These are phyloP conservation scores for Capitulum mitella DNA, from an alignment of 2,888 invertebrate species.

Conservation along the genomic window DNA sequence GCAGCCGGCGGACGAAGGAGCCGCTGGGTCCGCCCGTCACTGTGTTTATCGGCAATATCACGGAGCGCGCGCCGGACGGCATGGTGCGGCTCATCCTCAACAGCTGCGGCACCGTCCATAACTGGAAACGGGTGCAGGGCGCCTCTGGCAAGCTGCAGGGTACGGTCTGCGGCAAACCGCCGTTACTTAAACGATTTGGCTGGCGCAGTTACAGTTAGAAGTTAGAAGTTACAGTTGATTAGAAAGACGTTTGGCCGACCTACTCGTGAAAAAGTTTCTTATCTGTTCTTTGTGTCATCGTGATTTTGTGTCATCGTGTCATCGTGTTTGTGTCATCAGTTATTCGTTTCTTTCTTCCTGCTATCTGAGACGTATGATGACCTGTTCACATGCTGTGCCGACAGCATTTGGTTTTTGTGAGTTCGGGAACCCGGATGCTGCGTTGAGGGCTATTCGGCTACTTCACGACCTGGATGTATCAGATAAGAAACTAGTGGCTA, in stretches of 20 bases:
- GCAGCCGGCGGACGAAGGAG: constrained; percentile 29
- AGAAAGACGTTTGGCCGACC: too few species aligned
- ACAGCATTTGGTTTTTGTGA: constrained; percentile 94
- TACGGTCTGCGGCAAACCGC: too few species aligned
- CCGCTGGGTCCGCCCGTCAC: constrained; percentile 77
- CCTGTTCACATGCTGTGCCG: too few species aligned
- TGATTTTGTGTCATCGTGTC: too few species aligned
- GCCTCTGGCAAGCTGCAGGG: constrained; percentile 54
- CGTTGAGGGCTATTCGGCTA: constrained; percentile 83
- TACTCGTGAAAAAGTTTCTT: too few species aligned
- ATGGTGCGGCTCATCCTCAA: constrained; percentile 87
- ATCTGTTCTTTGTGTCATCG: too few species aligned
- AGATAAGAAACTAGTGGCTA: constrained; percentile 87
- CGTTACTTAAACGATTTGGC: too few species aligned
- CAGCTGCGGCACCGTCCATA: constrained; percentile 87
- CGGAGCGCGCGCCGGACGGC: constrained; percentile 86
- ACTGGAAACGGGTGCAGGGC: constrained; percentile 93
- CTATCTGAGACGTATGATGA: neutral
- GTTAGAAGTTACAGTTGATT: too few species aligned
- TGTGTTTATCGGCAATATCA: constrained; percentile 95
- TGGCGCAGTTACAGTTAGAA: too few species aligned
- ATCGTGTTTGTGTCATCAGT: too few species aligned
- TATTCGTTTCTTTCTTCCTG: neutral
- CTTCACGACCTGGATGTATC: constrained; percentile 88
- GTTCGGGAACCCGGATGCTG: constrained; percentile 90